Conservation (phyloP, 2,113 vertebrate genomes). For the Microtus richardsoni region DNA sequence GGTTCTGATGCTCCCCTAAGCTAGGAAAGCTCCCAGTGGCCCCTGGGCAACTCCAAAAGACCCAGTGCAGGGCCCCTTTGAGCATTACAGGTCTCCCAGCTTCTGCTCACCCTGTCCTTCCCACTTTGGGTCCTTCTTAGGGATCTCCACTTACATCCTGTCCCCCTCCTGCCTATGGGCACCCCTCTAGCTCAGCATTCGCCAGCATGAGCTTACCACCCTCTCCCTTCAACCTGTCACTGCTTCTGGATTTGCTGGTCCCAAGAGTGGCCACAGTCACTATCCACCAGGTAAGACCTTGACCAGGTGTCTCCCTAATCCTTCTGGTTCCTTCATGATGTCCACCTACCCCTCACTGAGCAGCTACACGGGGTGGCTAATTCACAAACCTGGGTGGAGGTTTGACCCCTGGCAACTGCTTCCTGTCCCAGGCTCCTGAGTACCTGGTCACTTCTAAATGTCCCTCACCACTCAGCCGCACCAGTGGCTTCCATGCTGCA, state of each 20-base stretch:
- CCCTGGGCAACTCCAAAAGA: neutral
- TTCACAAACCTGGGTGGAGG: too few relatives aligned
- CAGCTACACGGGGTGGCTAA: neutral
- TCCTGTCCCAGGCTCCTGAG: neutral
- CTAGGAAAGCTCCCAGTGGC: neutral
- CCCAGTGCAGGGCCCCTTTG: neutral
- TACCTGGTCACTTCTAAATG: neutral
- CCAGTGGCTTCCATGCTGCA: neutral
- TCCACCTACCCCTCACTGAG: neutral
- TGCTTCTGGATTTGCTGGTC: fast-evolving
- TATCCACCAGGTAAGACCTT: neutral
- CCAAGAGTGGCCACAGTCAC: neutral
- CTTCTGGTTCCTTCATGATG: neutral
- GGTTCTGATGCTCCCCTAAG: neutral
- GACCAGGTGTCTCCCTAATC: neutral
- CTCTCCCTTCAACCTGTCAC: neutral
- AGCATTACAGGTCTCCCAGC: neutral
- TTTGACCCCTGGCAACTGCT: too few relatives aligned
- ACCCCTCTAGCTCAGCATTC: neutral
- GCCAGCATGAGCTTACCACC: neutral
- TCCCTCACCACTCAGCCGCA: too few relatives aligned
- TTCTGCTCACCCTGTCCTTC: neutral
- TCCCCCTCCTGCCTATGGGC: neutral
- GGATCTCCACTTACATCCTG: neutral
- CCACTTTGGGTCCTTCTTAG: neutral